Conservation (phyloP, 2,797 vertebrate genomes). For the Manis crassicaudata region DNA sequence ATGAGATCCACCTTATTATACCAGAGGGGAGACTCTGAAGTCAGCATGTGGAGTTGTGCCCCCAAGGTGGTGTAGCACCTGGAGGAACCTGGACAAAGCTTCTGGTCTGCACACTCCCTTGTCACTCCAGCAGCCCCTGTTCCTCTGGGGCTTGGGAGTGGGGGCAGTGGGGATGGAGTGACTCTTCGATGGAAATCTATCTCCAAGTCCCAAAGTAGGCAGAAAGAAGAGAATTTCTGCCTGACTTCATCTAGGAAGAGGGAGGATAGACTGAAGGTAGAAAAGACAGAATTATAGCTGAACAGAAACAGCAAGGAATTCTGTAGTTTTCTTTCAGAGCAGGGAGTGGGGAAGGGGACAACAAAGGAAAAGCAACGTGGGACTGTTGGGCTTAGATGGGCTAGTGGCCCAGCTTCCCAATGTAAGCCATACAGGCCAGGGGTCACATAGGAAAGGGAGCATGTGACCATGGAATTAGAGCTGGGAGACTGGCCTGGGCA, state of each 20-base stretch:
- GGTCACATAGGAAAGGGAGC: neutral
- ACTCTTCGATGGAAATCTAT: neutral
- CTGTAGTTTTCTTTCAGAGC: constrained; percentile 20
- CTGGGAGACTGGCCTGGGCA: neutral
- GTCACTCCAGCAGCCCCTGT: neutral
- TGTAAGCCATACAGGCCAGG: constrained; percentile 53
- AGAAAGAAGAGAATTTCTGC: constrained; percentile 34
- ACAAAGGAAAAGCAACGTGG: neutral
- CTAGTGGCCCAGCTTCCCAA: constrained; percentile 20
- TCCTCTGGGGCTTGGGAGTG: neutral
- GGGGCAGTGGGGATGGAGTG: neutral
- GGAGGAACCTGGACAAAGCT: neutral
- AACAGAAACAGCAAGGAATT: neutral
- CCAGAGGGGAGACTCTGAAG: constrained; percentile 28
- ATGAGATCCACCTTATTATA: neutral
- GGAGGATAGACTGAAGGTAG: neutral
- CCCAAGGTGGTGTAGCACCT: neutral
- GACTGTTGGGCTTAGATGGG: neutral
- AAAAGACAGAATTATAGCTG: constrained; percentile 23
- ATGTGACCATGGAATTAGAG: neutral
- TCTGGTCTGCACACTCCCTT: neutral
- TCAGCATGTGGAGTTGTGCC: neutral
- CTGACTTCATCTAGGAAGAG: constrained; percentile 12
- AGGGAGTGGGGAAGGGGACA: neutral
- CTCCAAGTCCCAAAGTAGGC: neutral